Base-by-base conservation (phyloP, 2,888 invertebrate species). In the Agrochola litura region DNA sequence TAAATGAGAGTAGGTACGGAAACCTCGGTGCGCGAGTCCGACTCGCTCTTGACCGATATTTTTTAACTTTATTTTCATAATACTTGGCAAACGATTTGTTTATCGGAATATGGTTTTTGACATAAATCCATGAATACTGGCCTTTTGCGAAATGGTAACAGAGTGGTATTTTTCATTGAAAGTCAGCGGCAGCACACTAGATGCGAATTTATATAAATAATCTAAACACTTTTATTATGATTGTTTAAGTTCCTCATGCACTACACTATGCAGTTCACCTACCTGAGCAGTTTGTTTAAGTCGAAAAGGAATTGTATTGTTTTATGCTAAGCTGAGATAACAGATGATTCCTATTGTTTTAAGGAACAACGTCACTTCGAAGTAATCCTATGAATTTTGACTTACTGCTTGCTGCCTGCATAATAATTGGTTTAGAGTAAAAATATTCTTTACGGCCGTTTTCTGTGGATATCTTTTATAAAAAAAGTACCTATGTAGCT, bases 291-390 rank as follows among this genome's bases (percentile, higher is more conserved):
- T 25, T 46, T 25, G 46, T 61, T 54, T 78, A 54, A 25, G 22
- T 68, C 52, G 1, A 30, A 68, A 43, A 49, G 25, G 16, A 58
- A 58, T 65, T 43, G 30, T 56, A 67, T 81, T 81, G 49, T 81
- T 49, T 54, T 6, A 37, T 16, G n/a, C 16, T 46, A 43, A 56
- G 30, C 49, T 1, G 37, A 63, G 75, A 64, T 74, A 67, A 54
- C 25, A 52, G 52, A 14, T 41, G 41, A 1, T 58, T 52, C 10
- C 37, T 58, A 68, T 79, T 74, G 67, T 79, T 52, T 81, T 41
- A 41, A 19, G 46, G 25, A 63, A 56, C 41, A 56, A 61, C 25
- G 30, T 30, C 54, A 5, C 22, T 46, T 58, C 22, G 46, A 54
- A 66, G 25, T n/a, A 41, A 73, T 81, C 12, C 41, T 67, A 30